Evolutionary conservation across 2,797 vertebrate genomes (phyloP).

Genomic region (Gambusia yucatana): DNA sequence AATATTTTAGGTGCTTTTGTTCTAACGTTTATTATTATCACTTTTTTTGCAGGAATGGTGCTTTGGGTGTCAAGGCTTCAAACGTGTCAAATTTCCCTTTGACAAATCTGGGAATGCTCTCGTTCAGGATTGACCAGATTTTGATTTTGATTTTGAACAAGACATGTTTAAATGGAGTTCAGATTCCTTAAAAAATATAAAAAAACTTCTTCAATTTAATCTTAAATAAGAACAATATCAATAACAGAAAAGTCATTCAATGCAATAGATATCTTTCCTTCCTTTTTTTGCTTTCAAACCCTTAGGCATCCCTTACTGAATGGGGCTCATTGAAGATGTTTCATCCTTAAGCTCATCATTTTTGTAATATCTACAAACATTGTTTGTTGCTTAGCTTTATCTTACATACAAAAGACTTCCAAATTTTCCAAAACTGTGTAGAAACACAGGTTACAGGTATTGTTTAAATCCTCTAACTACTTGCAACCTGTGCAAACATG

Average conservation of each 20-base stretch:
- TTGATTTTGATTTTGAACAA: neutral
- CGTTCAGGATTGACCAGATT: neutral
- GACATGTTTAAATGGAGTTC: neutral
- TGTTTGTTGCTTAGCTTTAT: neutral
- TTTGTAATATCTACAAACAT: neutral
- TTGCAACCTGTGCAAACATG: conserved; percentile 3
- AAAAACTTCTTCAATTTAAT: neutral
- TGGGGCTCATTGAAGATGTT: neutral
- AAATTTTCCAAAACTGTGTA: neutral
- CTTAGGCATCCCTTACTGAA: neutral
- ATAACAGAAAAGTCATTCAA: neutral
- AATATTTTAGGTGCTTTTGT: neutral
- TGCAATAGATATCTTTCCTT: neutral
- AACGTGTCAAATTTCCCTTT: neutral
- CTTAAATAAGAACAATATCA: neutral
- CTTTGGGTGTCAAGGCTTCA: neutral
- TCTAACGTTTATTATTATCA: neutral
- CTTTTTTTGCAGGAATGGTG: neutral
- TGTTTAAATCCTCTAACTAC: neutral
- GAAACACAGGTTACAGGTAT: neutral
- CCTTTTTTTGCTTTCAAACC: neutral
- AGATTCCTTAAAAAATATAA: neutral
- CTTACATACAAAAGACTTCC: neutral
- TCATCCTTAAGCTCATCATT: conserved; percentile 17
- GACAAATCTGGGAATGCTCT: neutral